phyloP scores from a whole-genome alignment of 2,888 invertebrate species.

The Cephus sareptanus region DNA sequence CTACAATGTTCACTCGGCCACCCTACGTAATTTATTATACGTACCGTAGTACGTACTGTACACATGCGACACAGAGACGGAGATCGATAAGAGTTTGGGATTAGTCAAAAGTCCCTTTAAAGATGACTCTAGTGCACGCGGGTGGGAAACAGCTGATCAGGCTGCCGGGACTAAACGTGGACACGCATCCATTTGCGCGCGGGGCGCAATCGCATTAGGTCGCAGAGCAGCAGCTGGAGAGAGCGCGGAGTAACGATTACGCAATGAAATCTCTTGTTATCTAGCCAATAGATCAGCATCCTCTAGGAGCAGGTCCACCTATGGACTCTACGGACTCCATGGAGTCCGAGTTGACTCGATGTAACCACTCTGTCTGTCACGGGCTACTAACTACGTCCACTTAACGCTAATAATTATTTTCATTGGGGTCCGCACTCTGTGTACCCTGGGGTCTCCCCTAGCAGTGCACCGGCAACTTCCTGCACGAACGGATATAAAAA shows the following conservation, averaged over 20 bases:
- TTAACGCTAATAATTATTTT: conserved; percentile 66
- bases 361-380: conserved; percentile 56
- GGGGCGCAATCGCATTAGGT: too few relatives aligned
- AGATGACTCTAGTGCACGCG: too few relatives aligned
- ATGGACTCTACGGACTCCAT: conserved; percentile 15
- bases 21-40: conserved; percentile 55
- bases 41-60: conserved; percentile 24
- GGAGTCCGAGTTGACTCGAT: conserved; percentile 47
- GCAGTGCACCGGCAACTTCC: conserved; percentile 56
- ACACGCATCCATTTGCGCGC: too few relatives aligned
- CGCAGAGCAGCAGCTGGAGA: too few relatives aligned
- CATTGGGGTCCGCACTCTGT: conserved; percentile 49
- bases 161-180: too few relatives aligned
- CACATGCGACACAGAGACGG: not conserved
- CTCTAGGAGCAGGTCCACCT: conserved; percentile 47
- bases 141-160: too few relatives aligned
- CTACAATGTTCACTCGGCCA: conserved; percentile 53
- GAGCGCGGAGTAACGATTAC: conserved; percentile 43
- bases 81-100: too few relatives aligned
- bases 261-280: conserved; percentile 65
- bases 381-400: conserved; percentile 60
- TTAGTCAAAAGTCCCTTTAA: too few relatives aligned
- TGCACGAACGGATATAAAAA: conserved; percentile 65
- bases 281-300: conserved; percentile 63
- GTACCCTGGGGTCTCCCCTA: conserved; percentile 46